Evolutionary conservation across 2,797 vertebrate genomes (phyloP).

Genomic region (Sebastes diploproa): DNA sequence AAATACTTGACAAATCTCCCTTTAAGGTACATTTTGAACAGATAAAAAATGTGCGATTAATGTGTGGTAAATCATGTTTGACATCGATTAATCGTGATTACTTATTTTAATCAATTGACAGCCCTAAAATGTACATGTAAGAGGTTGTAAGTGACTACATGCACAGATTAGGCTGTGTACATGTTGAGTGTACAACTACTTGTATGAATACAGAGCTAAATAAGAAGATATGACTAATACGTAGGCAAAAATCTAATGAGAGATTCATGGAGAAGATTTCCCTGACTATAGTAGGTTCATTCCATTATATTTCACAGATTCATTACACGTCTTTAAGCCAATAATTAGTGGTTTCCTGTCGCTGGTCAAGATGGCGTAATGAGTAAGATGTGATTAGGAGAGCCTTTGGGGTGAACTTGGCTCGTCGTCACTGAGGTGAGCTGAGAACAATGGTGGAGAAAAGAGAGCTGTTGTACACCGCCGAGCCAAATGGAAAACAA

Average conservation of each 20-base stretch:
- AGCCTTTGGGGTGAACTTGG: conserved; percentile 28
- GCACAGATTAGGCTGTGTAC: not conserved
- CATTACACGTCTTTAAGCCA: conserved; percentile 35
- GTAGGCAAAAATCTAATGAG: not conserved
- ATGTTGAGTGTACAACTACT: not conserved
- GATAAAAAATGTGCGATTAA: no score
- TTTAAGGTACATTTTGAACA: no score
- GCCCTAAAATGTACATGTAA: not conserved
- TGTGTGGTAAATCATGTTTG: rapidly evolving
- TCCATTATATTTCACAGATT: conserved; percentile 17
- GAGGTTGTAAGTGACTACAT: not conserved
- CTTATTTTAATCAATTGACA: no score
- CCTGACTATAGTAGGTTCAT: not conserved
- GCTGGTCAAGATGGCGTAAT: conserved; percentile 47
- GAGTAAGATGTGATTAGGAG: conserved; percentile 51
- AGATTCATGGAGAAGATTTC: not conserved
- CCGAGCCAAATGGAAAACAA: conserved; percentile 21
- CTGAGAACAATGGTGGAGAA: conserved; percentile 19
- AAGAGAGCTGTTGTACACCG: not conserved
- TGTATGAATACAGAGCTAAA: not conserved
- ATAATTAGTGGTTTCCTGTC: conserved; percentile 52
- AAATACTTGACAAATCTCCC: no score
- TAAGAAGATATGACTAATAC: not conserved
- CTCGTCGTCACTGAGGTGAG: conserved; percentile 31
- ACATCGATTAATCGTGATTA: no score